Evolutionary conservation across 2,113 vertebrate species (phyloP), one percentile per base, ranked within the genome.

Genomic region (Sorex fumeus): DNA sequence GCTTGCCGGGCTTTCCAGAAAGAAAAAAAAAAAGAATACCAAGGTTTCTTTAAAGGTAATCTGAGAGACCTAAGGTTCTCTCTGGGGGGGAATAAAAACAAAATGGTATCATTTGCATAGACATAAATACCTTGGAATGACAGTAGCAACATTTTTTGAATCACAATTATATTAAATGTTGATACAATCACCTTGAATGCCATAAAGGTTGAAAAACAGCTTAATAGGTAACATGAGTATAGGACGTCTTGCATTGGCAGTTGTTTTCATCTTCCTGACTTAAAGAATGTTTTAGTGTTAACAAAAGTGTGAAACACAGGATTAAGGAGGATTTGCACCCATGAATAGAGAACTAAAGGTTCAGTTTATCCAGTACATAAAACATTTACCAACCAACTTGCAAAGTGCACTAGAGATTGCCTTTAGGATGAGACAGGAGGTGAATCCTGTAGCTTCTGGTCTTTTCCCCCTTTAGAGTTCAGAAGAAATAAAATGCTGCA

Each of bases 381-480:
- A 91, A 78, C 9, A 43, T 72, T 40, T 50, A 92, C 40, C 15
- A 50, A 43, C 45, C 40, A n/a, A 43, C 64, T 76, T 91, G 30
- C 45, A 78, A 82, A 89, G 45, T 19, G 15, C 19, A 53, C 30
- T 62, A 78, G 36, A 77, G 40, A 72, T 83, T 25, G 16, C 19
- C 66, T 81, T 36, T 36, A 43, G 32, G 27, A 32, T 13, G 5
- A 57, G 79, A 84, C 1, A 70, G 80, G 72, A 88, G 74, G 50
- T 28, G 47, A 50, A 50, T 50, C 47, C 10, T 50, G 13, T 50
- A 50, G 47, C 47, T 93, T 82, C 62, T 85, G 15, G 18, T 66
- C 25, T 94, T 86, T 88, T 81, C n/a, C 13, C 47, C 47, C 47
- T 2, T 45, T 74, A 40, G 80, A 84, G 50, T 91, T 91, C 32